Conservation (phyloP, 2,888 invertebrate genomes). For the Leptinotarsa haldemani region DNA sequence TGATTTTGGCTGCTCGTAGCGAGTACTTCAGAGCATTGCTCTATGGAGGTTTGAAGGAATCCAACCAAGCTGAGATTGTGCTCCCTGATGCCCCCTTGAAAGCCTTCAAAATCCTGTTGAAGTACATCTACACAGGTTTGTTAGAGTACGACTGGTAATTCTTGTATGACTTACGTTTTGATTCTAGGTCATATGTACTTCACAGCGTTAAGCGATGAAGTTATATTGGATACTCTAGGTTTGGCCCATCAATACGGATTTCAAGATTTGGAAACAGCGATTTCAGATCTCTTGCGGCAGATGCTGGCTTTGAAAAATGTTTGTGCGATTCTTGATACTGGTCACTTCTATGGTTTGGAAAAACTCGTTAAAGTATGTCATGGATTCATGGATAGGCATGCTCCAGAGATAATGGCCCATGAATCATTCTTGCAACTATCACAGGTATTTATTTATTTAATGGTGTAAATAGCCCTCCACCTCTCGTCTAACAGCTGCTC, state of each 20-base stretch:
- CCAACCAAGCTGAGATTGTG: conserved; percentile 83
- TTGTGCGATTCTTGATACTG: conserved; percentile 94
- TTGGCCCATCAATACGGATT: conserved; percentile 97
- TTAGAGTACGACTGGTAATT: conserved; percentile 31
- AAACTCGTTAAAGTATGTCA: conserved; percentile 83
- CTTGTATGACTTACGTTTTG: conserved; percentile 14
- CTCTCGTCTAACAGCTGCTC: too few species aligned
- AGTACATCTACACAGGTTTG: conserved; percentile 93
- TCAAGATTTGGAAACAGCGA: conserved; percentile 87
- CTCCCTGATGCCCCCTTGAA: conserved; percentile 84
- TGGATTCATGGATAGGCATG: conserved; percentile 91
- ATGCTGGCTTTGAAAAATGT: conserved; percentile 90
- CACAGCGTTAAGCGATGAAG: conserved; percentile 75
- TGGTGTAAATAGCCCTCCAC: too few species aligned
- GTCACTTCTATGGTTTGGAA: conserved; percentile 78
- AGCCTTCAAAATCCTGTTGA: conserved; percentile 89
- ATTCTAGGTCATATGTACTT: conserved; percentile 74
- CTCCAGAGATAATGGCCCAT: conserved; percentile 84
- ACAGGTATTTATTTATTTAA: conserved; percentile 68
- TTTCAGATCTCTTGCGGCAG: conserved; percentile 93
- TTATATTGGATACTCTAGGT: conserved; percentile 79
- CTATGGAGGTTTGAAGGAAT: conserved; percentile 83
- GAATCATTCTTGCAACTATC: conserved; percentile 88
- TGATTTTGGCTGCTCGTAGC: conserved; percentile 94
- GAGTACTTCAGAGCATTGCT: conserved; percentile 92